Percentiles rank a stretch among this genome's conserved stretches.
These are phyloP conservation scores for Eciton burchellii DNA, from an alignment of 1,140 invertebrate species.

Conservation along the genomic window DNA sequence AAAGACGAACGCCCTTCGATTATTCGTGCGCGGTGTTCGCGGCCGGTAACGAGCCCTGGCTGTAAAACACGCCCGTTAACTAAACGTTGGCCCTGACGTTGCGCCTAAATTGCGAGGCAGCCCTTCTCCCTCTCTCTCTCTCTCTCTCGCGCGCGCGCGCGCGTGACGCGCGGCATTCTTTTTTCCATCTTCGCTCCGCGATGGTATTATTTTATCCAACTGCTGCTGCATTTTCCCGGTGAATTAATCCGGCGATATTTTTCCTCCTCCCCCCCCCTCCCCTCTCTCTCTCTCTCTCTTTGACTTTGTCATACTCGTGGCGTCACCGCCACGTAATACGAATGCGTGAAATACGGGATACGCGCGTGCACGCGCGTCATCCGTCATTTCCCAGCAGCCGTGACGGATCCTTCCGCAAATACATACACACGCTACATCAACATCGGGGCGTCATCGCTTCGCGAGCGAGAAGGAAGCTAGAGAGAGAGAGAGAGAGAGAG, in stretches of 20 bases:
- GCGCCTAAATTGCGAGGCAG: conserved; percentile 41
- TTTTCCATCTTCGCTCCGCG: too few relatives aligned
- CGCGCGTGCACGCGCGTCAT: not conserved
- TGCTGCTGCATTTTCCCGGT: too few relatives aligned
- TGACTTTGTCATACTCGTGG: too few relatives aligned
- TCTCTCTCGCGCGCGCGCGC: too few relatives aligned
- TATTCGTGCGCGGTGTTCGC: conserved; percentile 53
- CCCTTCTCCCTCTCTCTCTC: too few relatives aligned
- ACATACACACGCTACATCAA: not conserved
- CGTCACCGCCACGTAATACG: not conserved
- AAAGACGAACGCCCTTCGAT: conserved; percentile 75
- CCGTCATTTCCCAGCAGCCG: not conserved
- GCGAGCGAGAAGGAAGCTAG: too few relatives aligned
- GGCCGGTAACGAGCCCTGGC: conserved; percentile 43
- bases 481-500: too few relatives aligned
- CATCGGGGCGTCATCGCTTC: not conserved
- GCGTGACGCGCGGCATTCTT: too few relatives aligned
- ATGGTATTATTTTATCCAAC: not conserved
- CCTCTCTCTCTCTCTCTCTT: too few relatives aligned
- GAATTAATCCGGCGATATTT: not conserved
- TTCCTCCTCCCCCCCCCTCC: too few relatives aligned
- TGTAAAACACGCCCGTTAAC: conserved; percentile 58
- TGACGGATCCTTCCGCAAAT: not conserved
- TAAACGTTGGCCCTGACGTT: conserved; percentile 50
- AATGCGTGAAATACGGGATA: not conserved